Percentiles rank a stretch among this genome's conserved stretches.
These are phyloP conservation scores for Tipula vernalis DNA, from an alignment of 2,888 invertebrate species.

Conservation along the genomic window DNA sequence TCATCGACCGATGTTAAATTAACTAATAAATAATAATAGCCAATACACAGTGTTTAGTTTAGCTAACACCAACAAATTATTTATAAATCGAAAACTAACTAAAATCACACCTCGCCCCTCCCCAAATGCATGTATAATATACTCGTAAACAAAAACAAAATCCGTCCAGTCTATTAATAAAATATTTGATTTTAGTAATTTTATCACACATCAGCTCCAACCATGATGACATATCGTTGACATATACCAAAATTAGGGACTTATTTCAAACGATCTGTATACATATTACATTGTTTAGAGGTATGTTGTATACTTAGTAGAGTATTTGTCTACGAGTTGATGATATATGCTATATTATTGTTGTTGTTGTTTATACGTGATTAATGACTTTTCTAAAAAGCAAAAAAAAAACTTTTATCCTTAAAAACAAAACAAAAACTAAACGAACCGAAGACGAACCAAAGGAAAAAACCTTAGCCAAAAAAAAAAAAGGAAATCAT, in stretches of 20 bases:
- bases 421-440: neutral
- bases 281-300: neutral
- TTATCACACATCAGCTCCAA: neutral
- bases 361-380: neutral
- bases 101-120: neutral
- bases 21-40: neutral
- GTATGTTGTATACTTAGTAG: neutral
- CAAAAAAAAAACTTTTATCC: neutral
- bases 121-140: neutral
- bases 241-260: neutral
- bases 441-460: neutral
- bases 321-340: neutral
- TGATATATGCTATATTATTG: neutral
- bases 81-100: neutral
- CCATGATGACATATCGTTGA: conserved; percentile 4
- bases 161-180: neutral
- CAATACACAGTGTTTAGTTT: neutral
- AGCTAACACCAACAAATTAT: neutral
- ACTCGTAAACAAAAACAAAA: neutral
- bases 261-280: neutral
- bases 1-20: neutral
- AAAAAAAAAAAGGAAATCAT: neutral
- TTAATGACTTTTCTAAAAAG: neutral
- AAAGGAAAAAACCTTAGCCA: neutral
- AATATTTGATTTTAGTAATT: neutral